Conservation (phyloP, 1,140 invertebrate genomes). For the Drosophila arizonae region DNA sequence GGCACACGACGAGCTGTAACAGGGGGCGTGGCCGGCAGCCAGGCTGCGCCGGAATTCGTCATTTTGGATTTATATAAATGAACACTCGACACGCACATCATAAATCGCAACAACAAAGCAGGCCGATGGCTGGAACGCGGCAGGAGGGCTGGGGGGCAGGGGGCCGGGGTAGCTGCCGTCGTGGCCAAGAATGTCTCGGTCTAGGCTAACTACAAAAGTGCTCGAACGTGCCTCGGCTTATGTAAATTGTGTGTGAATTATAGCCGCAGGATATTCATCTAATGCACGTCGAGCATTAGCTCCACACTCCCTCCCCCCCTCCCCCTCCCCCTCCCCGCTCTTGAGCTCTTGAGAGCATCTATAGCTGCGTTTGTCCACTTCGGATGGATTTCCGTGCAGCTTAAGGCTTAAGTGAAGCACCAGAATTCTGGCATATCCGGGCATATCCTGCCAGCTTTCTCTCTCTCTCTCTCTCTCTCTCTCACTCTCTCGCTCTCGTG, state of each 20-base stretch:
- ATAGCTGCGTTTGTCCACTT: constrained; percentile 17
- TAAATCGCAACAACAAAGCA: constrained; percentile 62
- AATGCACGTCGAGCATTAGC: constrained; percentile 35
- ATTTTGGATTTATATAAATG: constrained; percentile 79
- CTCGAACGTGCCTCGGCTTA: constrained; percentile 60
- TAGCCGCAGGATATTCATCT: constrained; percentile 50
- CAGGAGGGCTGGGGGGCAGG: too few species aligned
- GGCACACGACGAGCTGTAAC: not conserved
- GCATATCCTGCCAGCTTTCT: too few species aligned
- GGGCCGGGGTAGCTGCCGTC: not conserved
- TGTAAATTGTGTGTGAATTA: constrained; percentile 64
- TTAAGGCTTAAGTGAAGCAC: constrained; percentile 1
- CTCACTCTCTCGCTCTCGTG: not conserved
- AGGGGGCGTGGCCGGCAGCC: not conserved
- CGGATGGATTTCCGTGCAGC: constrained; percentile 52
- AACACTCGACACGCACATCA: constrained; percentile 78
- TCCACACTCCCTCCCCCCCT: not conserved
- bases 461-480: too few species aligned
- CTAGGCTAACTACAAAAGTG: constrained; percentile 30
- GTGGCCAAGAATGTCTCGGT: not conserved
- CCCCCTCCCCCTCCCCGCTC: constrained; percentile 7
- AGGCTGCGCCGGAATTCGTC: constrained; percentile 45
- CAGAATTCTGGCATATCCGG: constrained; percentile 22
- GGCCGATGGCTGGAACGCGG: not conserved
- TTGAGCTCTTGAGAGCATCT: not conserved